A percentile compares a stretch with the other conserved stretches of the same genome.
phyloP scores from a whole-genome alignment of 2,888 invertebrate genomes.

The Gryllus longicercus region DNA sequence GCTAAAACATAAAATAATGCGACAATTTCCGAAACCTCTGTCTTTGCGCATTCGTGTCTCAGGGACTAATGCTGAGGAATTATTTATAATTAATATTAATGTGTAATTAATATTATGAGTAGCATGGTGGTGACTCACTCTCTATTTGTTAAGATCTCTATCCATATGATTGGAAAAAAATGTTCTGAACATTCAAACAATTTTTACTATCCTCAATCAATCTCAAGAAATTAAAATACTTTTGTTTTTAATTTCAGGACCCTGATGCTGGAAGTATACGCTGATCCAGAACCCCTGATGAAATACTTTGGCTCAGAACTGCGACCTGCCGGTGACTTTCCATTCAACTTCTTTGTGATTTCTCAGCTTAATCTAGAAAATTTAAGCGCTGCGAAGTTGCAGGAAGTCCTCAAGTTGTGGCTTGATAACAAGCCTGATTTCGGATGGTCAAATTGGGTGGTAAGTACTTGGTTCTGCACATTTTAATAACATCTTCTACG shows the following conservation, averaged over 20 bases:
- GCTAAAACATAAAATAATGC: too few relatives aligned
- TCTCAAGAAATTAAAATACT: neutral
- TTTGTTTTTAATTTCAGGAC: constrained; percentile 46
- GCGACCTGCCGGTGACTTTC: constrained; percentile 64
- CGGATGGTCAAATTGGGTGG: constrained; percentile 72
- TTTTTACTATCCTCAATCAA: too few relatives aligned
- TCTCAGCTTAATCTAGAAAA: constrained; percentile 52
- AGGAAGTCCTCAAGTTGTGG: constrained; percentile 62
- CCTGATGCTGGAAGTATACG: constrained; percentile 75
- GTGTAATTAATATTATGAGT: too few relatives aligned
- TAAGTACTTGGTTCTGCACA: constrained; percentile 47
- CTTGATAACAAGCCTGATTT: constrained; percentile 60
- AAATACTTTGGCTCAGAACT: constrained; percentile 61
- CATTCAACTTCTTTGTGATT: constrained; percentile 77
- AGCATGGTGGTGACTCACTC: too few relatives aligned
- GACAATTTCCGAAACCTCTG: too few relatives aligned
- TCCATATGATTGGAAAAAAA: too few relatives aligned
- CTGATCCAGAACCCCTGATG: constrained; percentile 57
- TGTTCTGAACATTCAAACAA: too few relatives aligned
- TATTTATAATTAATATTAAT: too few relatives aligned
- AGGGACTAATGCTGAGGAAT: too few relatives aligned
- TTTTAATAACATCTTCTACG: too few relatives aligned
- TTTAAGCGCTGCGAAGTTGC: constrained; percentile 60
- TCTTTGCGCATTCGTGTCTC: too few relatives aligned
- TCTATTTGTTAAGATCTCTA: too few relatives aligned